Percentiles rank a stretch among this genome's conserved stretches.
Evolutionary conservation across 1,140 invertebrate species (phyloP).

Genomic region (Oryzaephilus surinamensis): DNA sequence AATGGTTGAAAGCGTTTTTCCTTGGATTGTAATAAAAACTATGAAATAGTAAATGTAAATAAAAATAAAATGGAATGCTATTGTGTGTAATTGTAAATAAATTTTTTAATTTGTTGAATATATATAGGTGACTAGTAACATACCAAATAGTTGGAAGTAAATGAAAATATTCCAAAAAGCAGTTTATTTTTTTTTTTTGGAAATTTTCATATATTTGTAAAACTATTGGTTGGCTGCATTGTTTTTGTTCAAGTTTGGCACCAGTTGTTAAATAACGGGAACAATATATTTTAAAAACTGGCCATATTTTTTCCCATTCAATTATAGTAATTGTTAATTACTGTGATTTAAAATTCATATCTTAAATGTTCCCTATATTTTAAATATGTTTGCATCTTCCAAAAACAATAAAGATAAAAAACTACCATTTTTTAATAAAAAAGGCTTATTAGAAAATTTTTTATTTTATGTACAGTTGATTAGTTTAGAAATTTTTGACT

Average conservation of each 20-base stretch:
- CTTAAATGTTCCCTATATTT: slow-evolving; percentile 14
- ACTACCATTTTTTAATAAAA: slow-evolving; percentile 16
- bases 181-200: slow-evolving; percentile 1
- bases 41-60: slow-evolving; percentile 4
- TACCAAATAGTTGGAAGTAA: slow-evolving; percentile 2
- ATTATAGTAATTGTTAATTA: slow-evolving; percentile 20
- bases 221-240: too few species aligned
- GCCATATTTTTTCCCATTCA: slow-evolving; percentile 8
- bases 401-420: too few species aligned
- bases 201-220: slow-evolving; percentile 3
- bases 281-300: slow-evolving; percentile 5
- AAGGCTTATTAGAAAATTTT: slow-evolving; percentile 11
- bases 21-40: slow-evolving; percentile 8
- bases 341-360: slow-evolving; percentile 26
- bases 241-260: slow-evolving; percentile 18
- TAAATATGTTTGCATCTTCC: slow-evolving; percentile 12
- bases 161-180: slow-evolving; percentile 3
- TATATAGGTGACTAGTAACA: slow-evolving; percentile 3
- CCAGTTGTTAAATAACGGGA: slow-evolving; percentile 11
- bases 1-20: too few species aligned
- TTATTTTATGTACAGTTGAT: slow-evolving; percentile 18
- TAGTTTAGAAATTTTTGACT: slow-evolving; percentile 12
- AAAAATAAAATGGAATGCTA: slow-evolving; percentile 8
- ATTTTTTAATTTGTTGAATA: slow-evolving; percentile 9
- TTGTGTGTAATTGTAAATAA: slow-evolving; percentile 11